Conservation (phyloP, 1,140 invertebrate species). For the Planococcus citri region DNA sequence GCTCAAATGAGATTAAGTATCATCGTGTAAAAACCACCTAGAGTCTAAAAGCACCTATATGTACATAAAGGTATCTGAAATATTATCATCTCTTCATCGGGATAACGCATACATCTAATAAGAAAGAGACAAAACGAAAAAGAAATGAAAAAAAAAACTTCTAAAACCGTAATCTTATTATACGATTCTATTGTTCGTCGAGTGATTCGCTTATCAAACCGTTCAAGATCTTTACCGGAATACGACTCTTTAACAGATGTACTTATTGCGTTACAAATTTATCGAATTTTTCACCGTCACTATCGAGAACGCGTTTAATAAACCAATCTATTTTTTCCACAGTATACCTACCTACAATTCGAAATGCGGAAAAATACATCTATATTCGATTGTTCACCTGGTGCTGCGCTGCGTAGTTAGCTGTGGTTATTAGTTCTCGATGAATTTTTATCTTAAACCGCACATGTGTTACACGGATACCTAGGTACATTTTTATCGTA, state of each 20-base stretch:
- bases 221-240: constrained; percentile 15
- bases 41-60: neutral
- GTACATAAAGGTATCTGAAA: neutral
- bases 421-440: neutral
- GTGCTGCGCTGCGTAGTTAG: neutral
- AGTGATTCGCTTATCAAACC: constrained; percentile 18
- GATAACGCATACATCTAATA: neutral
- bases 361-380: neutral
- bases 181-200: constrained; percentile 19
- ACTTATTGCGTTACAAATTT: constrained; percentile 18
- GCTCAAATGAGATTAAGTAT: no score
- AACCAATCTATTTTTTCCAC: constrained; percentile 12
- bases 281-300: constrained; percentile 14
- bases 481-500: no score
- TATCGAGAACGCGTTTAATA: constrained; percentile 2
- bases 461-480: neutral
- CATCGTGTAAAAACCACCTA: neutral
- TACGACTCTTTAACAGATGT: constrained; percentile 12
- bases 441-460: neutral
- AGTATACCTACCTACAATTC: neutral
- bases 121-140: neutral
- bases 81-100: constrained; percentile 5
- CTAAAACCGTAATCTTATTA: constrained; percentile 10
- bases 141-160: neutral
- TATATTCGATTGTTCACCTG: neutral